Base-by-base conservation (phyloP, 1,140 invertebrate genomes). In the Charaxes varanes region DNA sequence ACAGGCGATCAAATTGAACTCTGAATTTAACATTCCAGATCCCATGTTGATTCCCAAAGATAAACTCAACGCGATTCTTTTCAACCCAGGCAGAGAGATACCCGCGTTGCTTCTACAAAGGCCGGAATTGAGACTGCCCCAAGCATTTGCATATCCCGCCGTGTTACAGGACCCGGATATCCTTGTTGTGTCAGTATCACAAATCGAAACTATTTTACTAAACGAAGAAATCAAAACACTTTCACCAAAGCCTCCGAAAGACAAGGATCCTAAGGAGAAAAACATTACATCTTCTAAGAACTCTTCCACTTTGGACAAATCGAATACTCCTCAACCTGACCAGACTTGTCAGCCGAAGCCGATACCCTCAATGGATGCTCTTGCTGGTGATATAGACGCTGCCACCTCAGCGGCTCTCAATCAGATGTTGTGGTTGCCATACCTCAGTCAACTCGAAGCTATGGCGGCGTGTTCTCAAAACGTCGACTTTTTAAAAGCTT, bases 11-110 rank as follows among this genome's bases (percentile, higher is more conserved):
- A 86, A 93, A 8, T 85, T 86, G 21, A 90, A 89, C 48, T 85
- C 88, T 1, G 88, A 88, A 22, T 87, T 91, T 55, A 87, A 90
- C 52, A 88, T 94, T 57, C 92, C 93, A 6, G 93, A 94, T 86
- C 92, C 92, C 6, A 80, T 94, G 35, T 65, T 94, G 32, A 89
- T 94, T 24, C 93, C 93, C 12, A 90, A 92, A 62, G 88, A 92
- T 59, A 87, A 89, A 52, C 69, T 94, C 16, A 88, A 90, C 8
- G 85, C 87, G 4, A 87, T 94, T 7, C 74, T 93, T n/a, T 87
- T 88, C 0, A 87, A 89, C 1, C 93, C 93, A 1, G 90, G 87
- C 0, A 88, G 82, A 22, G 92, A 94, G 84, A 94, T 94, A 36
- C 92, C 92, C 0, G 86, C 89, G 36, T 76, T 94, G 18, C 61